These are phyloP conservation scores for Eristalinus aeneus DNA, from an alignment of 2,888 invertebrate genomes.

Conservation along the genomic window DNA sequence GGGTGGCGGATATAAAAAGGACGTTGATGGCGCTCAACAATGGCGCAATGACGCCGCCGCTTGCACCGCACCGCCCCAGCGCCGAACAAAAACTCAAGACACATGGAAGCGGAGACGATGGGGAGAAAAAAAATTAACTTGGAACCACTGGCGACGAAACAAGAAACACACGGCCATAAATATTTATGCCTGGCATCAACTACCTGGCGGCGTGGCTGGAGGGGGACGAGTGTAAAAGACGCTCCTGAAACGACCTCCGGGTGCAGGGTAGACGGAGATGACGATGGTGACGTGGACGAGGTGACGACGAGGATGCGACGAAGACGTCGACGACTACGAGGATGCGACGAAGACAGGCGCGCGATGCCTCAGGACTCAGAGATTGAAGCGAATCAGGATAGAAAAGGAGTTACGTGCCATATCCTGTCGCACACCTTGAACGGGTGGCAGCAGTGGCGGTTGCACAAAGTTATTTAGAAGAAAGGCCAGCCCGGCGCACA, in stretches of 20 bases:
- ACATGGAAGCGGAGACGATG: constrained; percentile 8
- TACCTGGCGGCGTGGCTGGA: constrained; percentile 2
- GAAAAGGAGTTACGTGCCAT: constrained; percentile 70
- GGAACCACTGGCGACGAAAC: constrained; percentile 69
- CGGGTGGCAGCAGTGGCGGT: constrained; percentile 28
- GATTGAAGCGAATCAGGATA: constrained; percentile 70
- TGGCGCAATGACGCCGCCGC: constrained; percentile 59
- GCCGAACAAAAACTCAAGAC: constrained; percentile 50
- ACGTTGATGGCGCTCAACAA: constrained; percentile 69
- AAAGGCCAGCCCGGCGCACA: constrained; percentile 38
- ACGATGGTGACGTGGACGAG: background rate
- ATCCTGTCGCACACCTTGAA: constrained; percentile 65
- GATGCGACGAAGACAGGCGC: constrained; percentile 59
- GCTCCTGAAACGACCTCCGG: constrained; percentile 60
- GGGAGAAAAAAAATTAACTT: constrained; percentile 43
- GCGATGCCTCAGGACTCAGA: constrained; percentile 66
- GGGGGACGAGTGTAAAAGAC: background rate
- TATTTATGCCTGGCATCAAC: constrained; percentile 66
- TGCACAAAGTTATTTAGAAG: constrained; percentile 63
- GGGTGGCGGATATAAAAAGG: constrained; percentile 54
- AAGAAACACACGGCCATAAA: constrained; percentile 70
- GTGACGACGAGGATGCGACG: background rate
- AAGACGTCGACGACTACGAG: background rate
- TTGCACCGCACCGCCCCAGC: constrained; percentile 53
- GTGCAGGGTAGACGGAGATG: constrained; percentile 36